phyloP scores from a whole-genome alignment of 1,140 invertebrate species.

The Drosophila parabipectinata region DNA sequence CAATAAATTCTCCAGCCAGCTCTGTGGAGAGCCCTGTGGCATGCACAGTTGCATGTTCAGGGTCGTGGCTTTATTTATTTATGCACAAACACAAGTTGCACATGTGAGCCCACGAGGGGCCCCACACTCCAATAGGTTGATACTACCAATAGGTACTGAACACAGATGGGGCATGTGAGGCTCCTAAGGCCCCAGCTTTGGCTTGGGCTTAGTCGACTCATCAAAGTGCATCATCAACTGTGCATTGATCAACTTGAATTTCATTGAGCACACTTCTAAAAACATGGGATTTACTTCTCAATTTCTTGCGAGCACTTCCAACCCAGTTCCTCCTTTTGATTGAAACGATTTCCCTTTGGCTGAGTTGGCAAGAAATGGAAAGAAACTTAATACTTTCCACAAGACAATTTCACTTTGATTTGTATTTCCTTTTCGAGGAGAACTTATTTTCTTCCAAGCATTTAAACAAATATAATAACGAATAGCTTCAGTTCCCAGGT shows the following conservation, averaged over 20 bases:
- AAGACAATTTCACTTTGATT: neutral
- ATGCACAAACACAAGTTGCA: slow-evolving; percentile 57
- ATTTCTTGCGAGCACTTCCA: neutral
- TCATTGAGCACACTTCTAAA: slow-evolving; percentile 21
- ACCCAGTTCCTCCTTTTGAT: neutral
- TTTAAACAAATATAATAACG: neutral
- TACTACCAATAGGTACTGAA: too few relatives aligned
- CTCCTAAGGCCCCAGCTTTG: slow-evolving; percentile 9
- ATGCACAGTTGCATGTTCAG: slow-evolving; percentile 63
- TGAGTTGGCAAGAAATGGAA: slow-evolving; percentile 6
- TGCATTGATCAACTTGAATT: slow-evolving; percentile 21
- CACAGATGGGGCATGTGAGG: neutral
- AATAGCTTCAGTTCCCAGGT: neutral
- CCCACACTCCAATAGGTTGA: too few relatives aligned
- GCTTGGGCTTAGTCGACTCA: slow-evolving; percentile 5
- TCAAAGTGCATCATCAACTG: slow-evolving; percentile 3
- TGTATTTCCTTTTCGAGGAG: neutral
- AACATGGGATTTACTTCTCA: slow-evolving; percentile 17
- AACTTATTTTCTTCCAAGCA: neutral
- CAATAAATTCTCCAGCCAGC: slow-evolving; percentile 66
- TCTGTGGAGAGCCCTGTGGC: slow-evolving; percentile 31
- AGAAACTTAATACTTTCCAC: neutral
- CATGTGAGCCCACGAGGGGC: slow-evolving; percentile 33
- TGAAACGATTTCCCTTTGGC: slow-evolving; percentile 2
- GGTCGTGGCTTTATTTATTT: slow-evolving; percentile 67